Conservation (phyloP, 92 coral and sea anemone genomes). For the Epizoanthus fatuus region DNA sequence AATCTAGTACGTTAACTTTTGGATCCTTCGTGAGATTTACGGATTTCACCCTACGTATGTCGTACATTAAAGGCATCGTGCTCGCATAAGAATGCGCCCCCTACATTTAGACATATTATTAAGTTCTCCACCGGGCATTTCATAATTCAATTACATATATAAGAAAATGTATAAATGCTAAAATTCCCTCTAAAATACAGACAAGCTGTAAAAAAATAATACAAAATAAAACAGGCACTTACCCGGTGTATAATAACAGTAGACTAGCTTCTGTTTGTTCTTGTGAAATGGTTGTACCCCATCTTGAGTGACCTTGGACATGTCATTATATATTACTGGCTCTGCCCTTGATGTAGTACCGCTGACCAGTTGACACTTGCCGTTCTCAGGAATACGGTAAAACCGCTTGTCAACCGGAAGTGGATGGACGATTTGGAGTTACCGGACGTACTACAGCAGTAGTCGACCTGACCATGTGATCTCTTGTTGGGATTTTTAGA, state of each 20-base stretch:
- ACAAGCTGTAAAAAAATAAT: neutral
- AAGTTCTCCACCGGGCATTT: too few species aligned
- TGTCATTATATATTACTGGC: conserved; percentile 59
- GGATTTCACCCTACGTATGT: neutral
- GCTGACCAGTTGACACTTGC: conserved; percentile 76
- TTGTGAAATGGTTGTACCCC: conserved; percentile 73
- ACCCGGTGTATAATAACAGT: conserved; percentile 87
- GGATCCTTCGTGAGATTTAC: too few species aligned
- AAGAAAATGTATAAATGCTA: too few species aligned
- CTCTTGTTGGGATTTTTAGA: neutral
- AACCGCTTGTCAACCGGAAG: conserved; percentile 82
- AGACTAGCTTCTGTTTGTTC: conserved; percentile 73
- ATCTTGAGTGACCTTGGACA: conserved; percentile 57
- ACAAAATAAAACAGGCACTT: neutral
- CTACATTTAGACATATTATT: neutral
- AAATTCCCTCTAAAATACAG: neutral
- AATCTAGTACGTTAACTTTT: too few species aligned
- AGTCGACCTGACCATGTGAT: conserved; percentile 64
- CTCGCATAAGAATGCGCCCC: neutral
- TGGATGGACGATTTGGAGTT: conserved; percentile 50
- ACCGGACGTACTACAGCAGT: conserved; percentile 88
- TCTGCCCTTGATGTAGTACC: conserved; percentile 85
- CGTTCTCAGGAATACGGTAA: conserved; percentile 82
- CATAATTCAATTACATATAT: too few species aligned
- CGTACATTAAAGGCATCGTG: neutral